phyloP scores from a whole-genome alignment of 2,113 vertebrate genomes.

The Australoheros scitulus region DNA sequence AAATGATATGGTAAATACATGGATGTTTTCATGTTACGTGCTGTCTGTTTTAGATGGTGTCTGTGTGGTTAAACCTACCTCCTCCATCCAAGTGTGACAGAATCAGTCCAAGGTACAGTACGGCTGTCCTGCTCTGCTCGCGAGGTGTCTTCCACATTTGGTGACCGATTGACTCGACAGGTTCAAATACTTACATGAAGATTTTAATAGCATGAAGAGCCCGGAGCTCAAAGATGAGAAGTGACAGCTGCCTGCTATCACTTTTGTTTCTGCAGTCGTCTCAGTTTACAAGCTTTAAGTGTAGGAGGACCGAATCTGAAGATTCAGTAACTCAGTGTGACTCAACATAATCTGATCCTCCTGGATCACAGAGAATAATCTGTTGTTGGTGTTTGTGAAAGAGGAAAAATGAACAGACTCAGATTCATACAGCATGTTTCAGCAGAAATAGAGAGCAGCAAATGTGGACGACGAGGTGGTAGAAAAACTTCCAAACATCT shows the following conservation, averaged over 20 bases:
- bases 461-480: neutral
- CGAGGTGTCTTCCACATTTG: constrained; percentile 46
- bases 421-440: neutral
- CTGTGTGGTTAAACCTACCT: constrained; percentile 44
- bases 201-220: neutral
- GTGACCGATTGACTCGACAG: neutral
- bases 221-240: neutral
- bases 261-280: constrained; percentile 43
- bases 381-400: neutral
- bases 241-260: neutral
- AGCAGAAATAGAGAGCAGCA: neutral
- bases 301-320: neutral
- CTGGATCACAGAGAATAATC: neutral
- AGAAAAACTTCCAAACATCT: accelerated
- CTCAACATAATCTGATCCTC: neutral
- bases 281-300: constrained; percentile 47
- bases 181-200: neutral
- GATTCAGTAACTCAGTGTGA: neutral
- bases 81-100: constrained; percentile 43
- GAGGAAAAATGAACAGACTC: neutral
- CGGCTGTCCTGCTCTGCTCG: constrained; percentile 6
- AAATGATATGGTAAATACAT: too few species aligned
- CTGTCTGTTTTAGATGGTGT: neutral
- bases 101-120: constrained; percentile 51
- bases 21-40: neutral